phyloP scores from a whole-genome alignment of 2,888 invertebrate genomes.

The Acronicta aceris region DNA sequence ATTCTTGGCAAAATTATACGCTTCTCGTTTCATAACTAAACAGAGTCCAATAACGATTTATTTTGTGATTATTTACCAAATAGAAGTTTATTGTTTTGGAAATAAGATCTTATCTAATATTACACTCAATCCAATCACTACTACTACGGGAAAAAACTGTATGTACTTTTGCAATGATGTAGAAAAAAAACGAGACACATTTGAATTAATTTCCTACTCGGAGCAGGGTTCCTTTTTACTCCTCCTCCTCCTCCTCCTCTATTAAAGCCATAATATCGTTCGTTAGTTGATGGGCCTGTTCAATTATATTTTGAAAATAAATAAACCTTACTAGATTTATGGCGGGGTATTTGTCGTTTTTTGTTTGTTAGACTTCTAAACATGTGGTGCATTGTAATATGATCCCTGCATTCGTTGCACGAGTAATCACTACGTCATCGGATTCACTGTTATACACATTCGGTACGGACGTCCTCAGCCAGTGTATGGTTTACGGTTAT shows the following conservation, averaged over 20 bases:
- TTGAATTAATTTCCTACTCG: background rate
- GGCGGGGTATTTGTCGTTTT: no score
- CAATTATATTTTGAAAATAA: no score
- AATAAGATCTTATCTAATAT: background rate
- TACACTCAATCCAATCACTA: no score
- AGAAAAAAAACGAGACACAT: no score
- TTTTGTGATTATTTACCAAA: conserved; percentile 62
- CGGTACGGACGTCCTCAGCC: conserved; percentile 79
- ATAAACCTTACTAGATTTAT: no score
- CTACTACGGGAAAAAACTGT: no score
- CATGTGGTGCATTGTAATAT: conserved; percentile 48
- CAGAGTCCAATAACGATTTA: conserved; percentile 65
- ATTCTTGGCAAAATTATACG: conserved; percentile 79
- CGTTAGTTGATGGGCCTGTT: no score
- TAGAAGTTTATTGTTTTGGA: conserved; percentile 22
- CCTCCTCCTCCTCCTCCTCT: no score
- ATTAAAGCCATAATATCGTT: no score
- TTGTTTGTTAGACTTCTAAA: conserved; percentile 9
- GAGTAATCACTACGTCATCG: conserved; percentile 67
- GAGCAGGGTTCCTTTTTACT: no score
- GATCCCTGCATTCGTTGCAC: conserved; percentile 63
- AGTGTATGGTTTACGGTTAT: conserved; percentile 73
- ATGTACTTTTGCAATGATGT: no score
- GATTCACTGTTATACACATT: conserved; percentile 70
- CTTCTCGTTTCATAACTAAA: conserved; percentile 76